These are phyloP conservation scores for Naja naja DNA, from an alignment of 2,113 vertebrate species.

Conservation along the genomic window DNA sequence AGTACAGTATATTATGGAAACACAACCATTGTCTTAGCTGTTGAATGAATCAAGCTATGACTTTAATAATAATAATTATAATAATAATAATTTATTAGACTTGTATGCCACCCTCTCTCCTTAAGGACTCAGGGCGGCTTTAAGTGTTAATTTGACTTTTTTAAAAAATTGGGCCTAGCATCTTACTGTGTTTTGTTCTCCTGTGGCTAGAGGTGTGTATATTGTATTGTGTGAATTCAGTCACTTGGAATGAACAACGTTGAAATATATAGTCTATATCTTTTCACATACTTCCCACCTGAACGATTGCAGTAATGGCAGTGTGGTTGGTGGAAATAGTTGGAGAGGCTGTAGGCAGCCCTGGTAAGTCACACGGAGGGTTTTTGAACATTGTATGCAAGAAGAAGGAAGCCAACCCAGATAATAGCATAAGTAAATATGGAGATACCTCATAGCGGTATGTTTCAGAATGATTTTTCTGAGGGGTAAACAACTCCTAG, in stretches of 20 bases:
- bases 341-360: neutral
- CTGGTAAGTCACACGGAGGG: neutral
- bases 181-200: neutral
- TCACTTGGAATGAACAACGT: neutral
- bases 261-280: neutral
- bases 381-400: neutral
- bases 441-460: neutral
- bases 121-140: too few relatives aligned
- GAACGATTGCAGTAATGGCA: neutral
- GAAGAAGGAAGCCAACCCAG: neutral
- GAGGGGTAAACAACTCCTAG: accelerated
- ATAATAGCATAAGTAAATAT: neutral
- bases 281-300: neutral
- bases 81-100: too few relatives aligned
- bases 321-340: neutral
- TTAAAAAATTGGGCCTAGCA: neutral
- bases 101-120: too few relatives aligned
- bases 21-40: neutral
- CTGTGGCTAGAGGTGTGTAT: neutral
- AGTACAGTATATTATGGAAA: neutral
- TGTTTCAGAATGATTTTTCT: neutral
- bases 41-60: neutral
- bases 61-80: too few relatives aligned
- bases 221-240: neutral
- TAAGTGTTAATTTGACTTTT: neutral